Evolutionary conservation across 2,888 invertebrate species (phyloP).

Genomic region (Amphipoea oculea): DNA sequence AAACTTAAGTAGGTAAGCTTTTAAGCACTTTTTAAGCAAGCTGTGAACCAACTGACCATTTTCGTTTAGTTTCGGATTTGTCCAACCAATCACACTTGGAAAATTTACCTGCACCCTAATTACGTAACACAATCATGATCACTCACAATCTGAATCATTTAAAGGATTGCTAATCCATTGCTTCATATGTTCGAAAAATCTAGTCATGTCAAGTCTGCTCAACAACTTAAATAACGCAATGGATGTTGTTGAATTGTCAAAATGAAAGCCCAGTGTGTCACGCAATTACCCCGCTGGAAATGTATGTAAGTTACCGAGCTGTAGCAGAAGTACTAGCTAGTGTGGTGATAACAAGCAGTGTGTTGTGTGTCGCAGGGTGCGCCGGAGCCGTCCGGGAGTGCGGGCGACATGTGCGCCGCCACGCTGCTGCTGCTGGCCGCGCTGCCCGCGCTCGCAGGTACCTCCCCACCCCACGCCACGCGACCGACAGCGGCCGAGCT

Average conservation of each 20-base stretch:
- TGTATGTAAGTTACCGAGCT: background rate
- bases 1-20: too few species aligned
- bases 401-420: constrained; percentile 65
- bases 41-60: background rate
- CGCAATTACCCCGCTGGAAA: too few species aligned
- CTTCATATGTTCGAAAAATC: too few species aligned
- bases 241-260: too few species aligned
- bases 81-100: background rate
- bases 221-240: too few species aligned
- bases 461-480: background rate
- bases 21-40: background rate
- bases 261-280: too few species aligned
- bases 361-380: constrained; percentile 31
- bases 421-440: constrained; percentile 77
- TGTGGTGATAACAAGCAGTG: background rate
- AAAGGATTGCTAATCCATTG: too few species aligned
- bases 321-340: too few species aligned
- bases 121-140: too few species aligned
- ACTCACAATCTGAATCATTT: too few species aligned
- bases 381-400: background rate
- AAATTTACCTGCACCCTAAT: background rate
- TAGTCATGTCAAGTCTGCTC: too few species aligned
- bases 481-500: background rate
- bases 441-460: constrained; percentile 80
- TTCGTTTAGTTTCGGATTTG: background rate